Base-by-base conservation (phyloP, 2,888 invertebrate species). In the Acanthosepion pharaonis region DNA sequence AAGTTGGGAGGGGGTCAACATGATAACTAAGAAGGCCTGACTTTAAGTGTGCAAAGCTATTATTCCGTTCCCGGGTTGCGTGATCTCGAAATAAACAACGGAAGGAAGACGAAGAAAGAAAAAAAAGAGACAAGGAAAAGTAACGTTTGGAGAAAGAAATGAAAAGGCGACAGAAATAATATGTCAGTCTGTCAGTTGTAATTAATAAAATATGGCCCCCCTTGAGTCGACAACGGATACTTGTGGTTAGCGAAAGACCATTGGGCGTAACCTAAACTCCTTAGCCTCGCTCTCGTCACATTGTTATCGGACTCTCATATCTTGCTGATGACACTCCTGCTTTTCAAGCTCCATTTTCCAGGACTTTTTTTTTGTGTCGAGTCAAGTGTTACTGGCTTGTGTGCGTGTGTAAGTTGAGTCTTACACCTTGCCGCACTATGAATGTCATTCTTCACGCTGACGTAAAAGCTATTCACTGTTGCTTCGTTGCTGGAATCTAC, bases 191-290 rank as follows among this genome's bases (percentile, higher is more conserved):
- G 78, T n/a, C 59, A 59, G 59, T 78, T n/a, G 78, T 78, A 78
- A 78, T 78, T 78, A 78, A 78, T 78, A 33, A 78, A 78, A n/a
- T n/a, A 33, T 78, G 78, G 15, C 78, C 15, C 78, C 78, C n/a
- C 78, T 78, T 78, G 78, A 78, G n/a, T 78, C 78, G 78, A 78
- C 78, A 78, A 78, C n/a, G 78, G n/a, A 78, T 78, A 78, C 78
- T 78, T 78, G 78, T n/a, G 78, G 78, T 78, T 78, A 78, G 78
- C n/a, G 78, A 78, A n/a, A 78, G 78, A n/a, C 78, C 78, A 78
- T n/a, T 78, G 78, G 78, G 78, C 78, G 78, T 78, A 78, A 78
- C 78, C n/a, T 33, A n/a, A 78, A 78, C 78, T 78, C n/a, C 78
- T 78, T 78, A 78, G 78, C 78, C 59, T 59, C 59, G 59, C 20